Evolutionary conservation across 2,113 vertebrate species (phyloP).

Genomic region (Galemys pyrenaicus): DNA sequence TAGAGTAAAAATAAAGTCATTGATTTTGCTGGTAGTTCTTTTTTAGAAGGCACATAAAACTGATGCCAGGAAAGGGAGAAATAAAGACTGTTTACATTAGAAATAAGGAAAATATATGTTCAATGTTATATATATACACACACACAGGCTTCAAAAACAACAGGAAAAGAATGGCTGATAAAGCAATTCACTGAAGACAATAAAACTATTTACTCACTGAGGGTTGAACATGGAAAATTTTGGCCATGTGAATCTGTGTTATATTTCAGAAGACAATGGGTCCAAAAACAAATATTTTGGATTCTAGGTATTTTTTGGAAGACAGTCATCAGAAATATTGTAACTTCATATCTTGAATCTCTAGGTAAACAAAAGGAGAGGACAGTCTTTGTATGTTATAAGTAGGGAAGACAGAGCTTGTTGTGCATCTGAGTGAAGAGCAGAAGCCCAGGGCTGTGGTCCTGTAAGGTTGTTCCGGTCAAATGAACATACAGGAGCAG

Average conservation of each 20-base stretch:
- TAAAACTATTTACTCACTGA: background rate
- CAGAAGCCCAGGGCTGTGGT: background rate
- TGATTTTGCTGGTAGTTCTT: background rate
- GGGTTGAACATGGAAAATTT: background rate
- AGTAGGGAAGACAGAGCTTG: background rate
- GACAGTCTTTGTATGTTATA: background rate
- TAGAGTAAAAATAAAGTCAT: background rate
- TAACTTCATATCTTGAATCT: background rate
- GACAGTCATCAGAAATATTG: background rate
- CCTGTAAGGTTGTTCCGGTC: background rate
- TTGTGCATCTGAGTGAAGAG: background rate
- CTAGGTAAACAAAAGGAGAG: background rate
- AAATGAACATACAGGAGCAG: background rate
- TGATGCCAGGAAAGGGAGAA: background rate
- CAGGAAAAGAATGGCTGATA: background rate
- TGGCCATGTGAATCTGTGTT: background rate
- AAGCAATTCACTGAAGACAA: background rate
- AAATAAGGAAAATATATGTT: background rate
- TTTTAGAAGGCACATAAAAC: background rate
- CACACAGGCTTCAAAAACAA: background rate
- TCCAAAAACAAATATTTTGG: background rate
- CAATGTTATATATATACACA: background rate
- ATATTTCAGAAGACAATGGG: background rate
- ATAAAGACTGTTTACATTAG: background rate
- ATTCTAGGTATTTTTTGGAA: background rate